Evolutionary conservation across 2,888 invertebrate genomes (phyloP), one percentile per base, ranked within the genome.

Genomic region (Lasioglossum oenotherae): DNA sequence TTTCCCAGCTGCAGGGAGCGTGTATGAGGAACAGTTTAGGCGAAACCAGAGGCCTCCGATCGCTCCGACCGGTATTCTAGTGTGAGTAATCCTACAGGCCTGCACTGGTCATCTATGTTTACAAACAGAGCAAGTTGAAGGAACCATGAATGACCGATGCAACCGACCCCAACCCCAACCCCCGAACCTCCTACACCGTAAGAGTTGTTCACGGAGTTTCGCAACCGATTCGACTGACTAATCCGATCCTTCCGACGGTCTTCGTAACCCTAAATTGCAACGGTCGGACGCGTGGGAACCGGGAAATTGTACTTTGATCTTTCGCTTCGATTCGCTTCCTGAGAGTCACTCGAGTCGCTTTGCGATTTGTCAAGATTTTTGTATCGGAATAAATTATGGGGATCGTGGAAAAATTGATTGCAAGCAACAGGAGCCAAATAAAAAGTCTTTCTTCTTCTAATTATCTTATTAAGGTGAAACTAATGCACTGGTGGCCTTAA

Each of bases 71-170:
- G 92, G 90, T 89, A 83, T 80, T 69, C 60, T 60, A 27, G 23
- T 23, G 90, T 93, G 93, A 93, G 92, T 93, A 93, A 93, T 93
- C 90, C 92, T 81, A 88, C 87, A 91, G 91, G 89, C 88, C 82
- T 88, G 88, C 86, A 88, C 85, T 27, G n/a, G 27, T 14, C 46
- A 64, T 27, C 89, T 89, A 88, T 93, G 93, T 93, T 93, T 93
- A 93, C 93, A 92, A 93, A 93, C 93, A 93, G 85, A 71, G 80
- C 85, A 92, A 92, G 91, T 92, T 93, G 93, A 93, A 93, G 92
- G 92, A 93, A 92, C 91, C 89, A 85, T 92, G 92, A 93, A 93
- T 92, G 92, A 91, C 85, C 88, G 84, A 91, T 89, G 88, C 89
- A 73, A 67, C 64, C 5, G 60, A 10, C 12, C 64, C 12, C 60